Evolutionary conservation across 1,140 invertebrate genomes (phyloP).

Genomic region (Phocides pigmalion): DNA sequence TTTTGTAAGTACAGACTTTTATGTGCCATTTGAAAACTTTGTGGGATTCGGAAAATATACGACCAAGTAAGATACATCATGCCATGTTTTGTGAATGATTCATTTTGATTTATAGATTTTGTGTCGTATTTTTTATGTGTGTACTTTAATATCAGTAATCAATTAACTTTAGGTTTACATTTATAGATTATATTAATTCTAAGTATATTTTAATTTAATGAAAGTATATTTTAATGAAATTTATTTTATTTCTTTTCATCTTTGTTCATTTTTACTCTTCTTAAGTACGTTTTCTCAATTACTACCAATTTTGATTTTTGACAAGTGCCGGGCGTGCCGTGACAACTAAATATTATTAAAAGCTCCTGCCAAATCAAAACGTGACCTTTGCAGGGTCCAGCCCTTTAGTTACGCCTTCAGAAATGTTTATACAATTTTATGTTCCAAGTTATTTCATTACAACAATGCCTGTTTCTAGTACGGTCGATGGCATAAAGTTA

Average conservation of each 20-base stretch:
- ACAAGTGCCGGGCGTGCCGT: too few species aligned
- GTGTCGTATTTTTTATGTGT: neutral
- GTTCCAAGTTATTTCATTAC: neutral
- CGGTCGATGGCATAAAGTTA: neutral
- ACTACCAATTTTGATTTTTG: too few species aligned
- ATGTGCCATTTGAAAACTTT: conserved; percentile 9
- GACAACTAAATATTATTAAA: neutral
- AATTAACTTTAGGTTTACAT: too few species aligned
- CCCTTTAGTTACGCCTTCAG: neutral
- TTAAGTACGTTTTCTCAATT: too few species aligned
- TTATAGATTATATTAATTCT: too few species aligned
- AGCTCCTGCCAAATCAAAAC: neutral
- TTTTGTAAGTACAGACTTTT: conserved; percentile 18
- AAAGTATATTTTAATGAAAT: too few species aligned
- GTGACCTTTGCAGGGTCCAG: neutral
- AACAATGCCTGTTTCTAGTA: neutral
- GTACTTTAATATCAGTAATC: too few species aligned
- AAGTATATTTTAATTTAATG: too few species aligned
- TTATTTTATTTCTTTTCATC: too few species aligned
- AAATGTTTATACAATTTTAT: neutral
- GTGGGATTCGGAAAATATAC: conserved; percentile 13
- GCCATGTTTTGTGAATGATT: too few species aligned
- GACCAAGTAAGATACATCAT: neutral
- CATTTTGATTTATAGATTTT: neutral
- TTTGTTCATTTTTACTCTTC: too few species aligned